Conservation (phyloP, 1,140 invertebrate species). For the Olivierus martensii region DNA sequence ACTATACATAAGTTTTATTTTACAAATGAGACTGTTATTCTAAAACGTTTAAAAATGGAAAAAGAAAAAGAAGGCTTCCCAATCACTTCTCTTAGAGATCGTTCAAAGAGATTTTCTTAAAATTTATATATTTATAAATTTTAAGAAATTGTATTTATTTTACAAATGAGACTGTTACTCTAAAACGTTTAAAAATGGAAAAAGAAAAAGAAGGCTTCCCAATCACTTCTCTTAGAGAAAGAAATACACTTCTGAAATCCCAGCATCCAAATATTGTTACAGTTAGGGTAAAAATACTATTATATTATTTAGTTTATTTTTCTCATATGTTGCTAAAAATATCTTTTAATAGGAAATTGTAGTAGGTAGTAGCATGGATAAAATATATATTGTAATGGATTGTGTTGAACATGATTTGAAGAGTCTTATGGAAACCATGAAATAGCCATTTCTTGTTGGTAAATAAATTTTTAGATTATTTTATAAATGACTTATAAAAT, state of each 20-base stretch:
- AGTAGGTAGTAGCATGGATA: constrained; percentile 98
- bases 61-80: constrained; percentile 99
- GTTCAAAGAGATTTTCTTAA: no score
- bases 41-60: constrained; percentile 98
- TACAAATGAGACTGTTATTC: constrained; percentile 83
- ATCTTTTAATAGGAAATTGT: constrained; percentile 72
- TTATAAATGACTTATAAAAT: neutral
- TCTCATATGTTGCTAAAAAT: no score
- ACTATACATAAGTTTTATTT: constrained; percentile 2
- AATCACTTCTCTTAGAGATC: constrained; percentile 43
- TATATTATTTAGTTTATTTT: no score
- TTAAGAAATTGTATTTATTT: constrained; percentile 1
- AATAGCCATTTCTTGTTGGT: constrained; percentile 74
- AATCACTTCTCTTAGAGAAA: constrained; percentile 94
- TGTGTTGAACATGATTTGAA: constrained; percentile 99
- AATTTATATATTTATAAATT: neutral
- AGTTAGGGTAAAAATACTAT: constrained; percentile 44
- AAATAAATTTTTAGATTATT: no score
- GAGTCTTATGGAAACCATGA: constrained; percentile 96
- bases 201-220: constrained; percentile 99
- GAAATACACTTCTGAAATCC: constrained; percentile 92
- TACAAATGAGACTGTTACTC: constrained; percentile 83
- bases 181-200: constrained; percentile 98
- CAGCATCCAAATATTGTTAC: constrained; percentile 97
- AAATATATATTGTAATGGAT: constrained; percentile 99